A percentile compares a stretch with the other conserved stretches of the same genome.
Conservation (phyloP, 2,888 invertebrate species). For the Ptilodon capucinus region DNA sequence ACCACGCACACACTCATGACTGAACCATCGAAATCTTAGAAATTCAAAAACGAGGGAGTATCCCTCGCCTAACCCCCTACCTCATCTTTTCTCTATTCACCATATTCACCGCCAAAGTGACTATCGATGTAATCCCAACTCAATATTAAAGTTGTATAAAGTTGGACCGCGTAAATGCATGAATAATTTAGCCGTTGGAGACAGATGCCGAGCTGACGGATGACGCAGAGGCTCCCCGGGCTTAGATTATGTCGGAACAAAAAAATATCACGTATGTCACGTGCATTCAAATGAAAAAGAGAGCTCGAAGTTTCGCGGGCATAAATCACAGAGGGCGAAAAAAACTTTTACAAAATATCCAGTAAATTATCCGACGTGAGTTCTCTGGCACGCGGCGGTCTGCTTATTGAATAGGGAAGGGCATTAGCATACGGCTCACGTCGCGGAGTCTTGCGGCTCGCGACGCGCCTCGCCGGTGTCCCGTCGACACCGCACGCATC, state of each 20-base stretch:
- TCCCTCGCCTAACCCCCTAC: conserved; percentile 33
- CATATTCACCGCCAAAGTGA: conserved; percentile 69
- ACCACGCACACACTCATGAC: conserved; percentile 72
- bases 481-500: conserved; percentile 24
- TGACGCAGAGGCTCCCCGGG: conserved; percentile 63
- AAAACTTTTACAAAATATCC: conserved; percentile 83
- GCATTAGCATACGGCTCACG: conserved; percentile 80
- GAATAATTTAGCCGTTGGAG: conserved; percentile 77
- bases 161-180: conserved; percentile 76
- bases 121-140: conserved; percentile 71
- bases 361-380: conserved; percentile 83
- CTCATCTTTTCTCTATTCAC: conserved; percentile 60
- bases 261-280: conserved; percentile 81
- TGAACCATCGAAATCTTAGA: conserved; percentile 70
- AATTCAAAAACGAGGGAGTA: conserved; percentile 48
- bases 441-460: conserved; percentile 67
- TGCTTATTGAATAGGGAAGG: conserved; percentile 80
- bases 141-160: conserved; percentile 71
- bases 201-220: conserved; percentile 74
- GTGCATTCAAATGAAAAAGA: conserved; percentile 82
- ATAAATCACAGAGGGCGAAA: conserved; percentile 82
- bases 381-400: conserved; percentile 80
- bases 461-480: conserved; percentile 38
- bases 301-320: conserved; percentile 80
- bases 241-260: conserved; percentile 76